Base-by-base conservation (phyloP, 2,113 vertebrate genomes). In the Pluvianellus socialis region DNA sequence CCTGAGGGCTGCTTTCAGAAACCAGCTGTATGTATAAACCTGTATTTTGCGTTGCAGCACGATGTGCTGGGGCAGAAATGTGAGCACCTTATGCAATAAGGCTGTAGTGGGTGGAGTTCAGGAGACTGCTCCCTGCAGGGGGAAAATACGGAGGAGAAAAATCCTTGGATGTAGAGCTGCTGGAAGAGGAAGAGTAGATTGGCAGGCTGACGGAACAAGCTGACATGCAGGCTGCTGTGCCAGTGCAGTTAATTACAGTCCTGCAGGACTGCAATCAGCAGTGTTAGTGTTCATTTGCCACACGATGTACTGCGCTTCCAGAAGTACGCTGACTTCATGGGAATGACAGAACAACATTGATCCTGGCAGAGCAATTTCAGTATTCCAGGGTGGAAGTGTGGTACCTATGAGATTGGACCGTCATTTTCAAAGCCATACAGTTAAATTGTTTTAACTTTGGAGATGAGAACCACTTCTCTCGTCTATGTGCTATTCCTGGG, bases 111-210 rank as follows among this genome's bases (percentile, higher is more conserved):
- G 62, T 79, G 94, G 83, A 88, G 86, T 42, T 81, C 80, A 14
- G 59, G 28, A 52, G 89, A 77, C 58, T 22, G 38, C 33, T 95
- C 87, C 75, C 91, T 94, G 61, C 93, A 76, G 88, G 91, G 90
- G 86, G 80, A 55, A 92, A 65, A 58, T 56, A 56, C 11, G 28
- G 33, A 74, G 9, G 22, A 73, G 68, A 74, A 42, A 21, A 21
- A n/a, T 14, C 8, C 32, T 63, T 56, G 44, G 20, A 2, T 30
- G 62, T 12, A 8, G 58, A 62, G 79, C 67, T 84, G 92, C 89
- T 86, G 66, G 62, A 40, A 8, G 28, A 70, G 86, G 55, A 88
- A 74, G 32, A 40, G 55, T 27, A 15, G 6, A 9, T 66, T 53
- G 40, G 67, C 55, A n/a, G 59, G n/a, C 27, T n/a, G n/a, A 14